These are phyloP conservation scores for Drosophila quadrilineata DNA, from an alignment of 1,140 invertebrate species.

Conservation along the genomic window DNA sequence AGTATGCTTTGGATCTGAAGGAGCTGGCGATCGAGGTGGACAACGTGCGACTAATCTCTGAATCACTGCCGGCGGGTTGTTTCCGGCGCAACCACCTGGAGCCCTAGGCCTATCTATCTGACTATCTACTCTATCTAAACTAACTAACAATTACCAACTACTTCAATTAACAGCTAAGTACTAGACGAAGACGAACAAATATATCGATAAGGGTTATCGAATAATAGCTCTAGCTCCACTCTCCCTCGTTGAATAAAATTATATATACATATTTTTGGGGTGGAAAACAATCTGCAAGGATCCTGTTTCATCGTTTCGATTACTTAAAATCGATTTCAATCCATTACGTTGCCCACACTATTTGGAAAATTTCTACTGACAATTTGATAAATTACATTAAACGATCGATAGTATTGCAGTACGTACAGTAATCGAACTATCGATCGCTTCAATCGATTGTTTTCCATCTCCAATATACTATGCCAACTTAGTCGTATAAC, in stretches of 20 bases:
- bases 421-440: too few relatives aligned
- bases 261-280: too few relatives aligned
- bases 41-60: slow-evolving; percentile 92
- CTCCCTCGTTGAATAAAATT: slow-evolving; percentile 77
- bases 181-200: slow-evolving; percentile 63
- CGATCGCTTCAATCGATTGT: too few relatives aligned
- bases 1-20: slow-evolving; percentile 90
- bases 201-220: slow-evolving; percentile 5
- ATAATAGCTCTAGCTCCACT: slow-evolving; percentile 60
- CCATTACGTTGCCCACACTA: too few relatives aligned
- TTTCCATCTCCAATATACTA: too few relatives aligned
- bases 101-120: slow-evolving; percentile 74
- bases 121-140: too few relatives aligned
- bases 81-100: slow-evolving; percentile 87
- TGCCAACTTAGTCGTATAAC: slow-evolving; percentile 74
- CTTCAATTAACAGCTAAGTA: slow-evolving; percentile 71
- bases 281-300: too few relatives aligned
- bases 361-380: too few relatives aligned
- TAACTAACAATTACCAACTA: slow-evolving; percentile 60
- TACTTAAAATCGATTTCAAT: too few relatives aligned
- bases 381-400: too few relatives aligned
- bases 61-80: slow-evolving; percentile 91
- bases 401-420: too few relatives aligned
- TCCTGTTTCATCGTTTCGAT: too few relatives aligned
- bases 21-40: slow-evolving; percentile 89